Conservation (phyloP, 2,888 invertebrate species). For the Chorisops tibialis region DNA sequence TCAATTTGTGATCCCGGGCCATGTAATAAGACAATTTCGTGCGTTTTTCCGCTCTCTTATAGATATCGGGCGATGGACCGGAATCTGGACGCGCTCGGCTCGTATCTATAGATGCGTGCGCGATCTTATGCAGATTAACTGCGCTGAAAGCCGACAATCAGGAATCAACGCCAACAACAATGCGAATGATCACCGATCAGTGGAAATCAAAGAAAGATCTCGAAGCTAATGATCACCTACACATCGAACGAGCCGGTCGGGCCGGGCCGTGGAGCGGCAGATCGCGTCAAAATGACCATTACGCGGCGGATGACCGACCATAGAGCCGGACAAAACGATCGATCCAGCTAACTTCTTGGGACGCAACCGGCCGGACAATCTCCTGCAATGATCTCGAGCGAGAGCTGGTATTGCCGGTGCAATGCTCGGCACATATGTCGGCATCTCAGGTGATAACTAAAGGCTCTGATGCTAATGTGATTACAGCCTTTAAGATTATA, state of each 20-base stretch:
- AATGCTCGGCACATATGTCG: slow-evolving; percentile 35
- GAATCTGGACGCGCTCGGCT: too few relatives aligned
- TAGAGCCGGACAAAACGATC: neutral
- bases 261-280: slow-evolving; percentile 35
- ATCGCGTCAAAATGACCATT: neutral
- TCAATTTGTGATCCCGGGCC: slow-evolving; percentile 26
- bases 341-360: neutral
- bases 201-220: slow-evolving; percentile 27
- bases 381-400: slow-evolving; percentile 24
- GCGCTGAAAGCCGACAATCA: slow-evolving; percentile 7
- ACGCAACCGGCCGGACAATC: slow-evolving; percentile 5
- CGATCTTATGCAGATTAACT: slow-evolving; percentile 34
- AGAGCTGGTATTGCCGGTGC: neutral
- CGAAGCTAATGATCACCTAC: slow-evolving; percentile 34
- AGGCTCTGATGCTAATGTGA: slow-evolving; percentile 52
- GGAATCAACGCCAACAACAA: neutral
- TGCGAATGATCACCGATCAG: slow-evolving; percentile 11
- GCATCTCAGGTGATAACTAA: slow-evolving; percentile 48
- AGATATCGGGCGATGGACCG: neutral
- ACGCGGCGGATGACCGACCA: neutral
- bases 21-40: slow-evolving; percentile 36
- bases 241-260: slow-evolving; percentile 39
- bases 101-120: slow-evolving; percentile 24
- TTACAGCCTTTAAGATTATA: slow-evolving; percentile 54
- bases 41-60: slow-evolving; percentile 40